A percentile compares a stretch with the other conserved stretches of the same genome.
phyloP scores from a whole-genome alignment of 2,113 vertebrate genomes.

The Oxygymnocypris stewartii region DNA sequence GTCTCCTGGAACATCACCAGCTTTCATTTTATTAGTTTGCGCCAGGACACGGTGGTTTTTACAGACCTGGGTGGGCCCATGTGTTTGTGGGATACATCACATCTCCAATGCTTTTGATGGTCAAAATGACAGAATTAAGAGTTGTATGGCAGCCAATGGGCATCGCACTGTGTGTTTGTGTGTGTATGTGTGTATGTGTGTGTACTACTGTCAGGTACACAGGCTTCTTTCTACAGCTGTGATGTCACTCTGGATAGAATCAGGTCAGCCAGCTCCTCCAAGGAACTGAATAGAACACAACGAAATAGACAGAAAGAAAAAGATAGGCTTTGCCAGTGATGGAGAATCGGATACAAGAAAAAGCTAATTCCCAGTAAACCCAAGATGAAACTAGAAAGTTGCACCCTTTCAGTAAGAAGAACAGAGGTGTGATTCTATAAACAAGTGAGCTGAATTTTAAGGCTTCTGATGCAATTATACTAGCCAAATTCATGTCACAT shows the following conservation, averaged over 20 bases:
- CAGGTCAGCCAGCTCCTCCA: conserved; percentile 39
- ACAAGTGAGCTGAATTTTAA: neutral
- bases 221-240: conserved; percentile 32
- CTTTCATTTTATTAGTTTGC: conserved; percentile 52
- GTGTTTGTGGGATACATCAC: conserved; percentile 28
- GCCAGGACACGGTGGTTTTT: conserved; percentile 36
- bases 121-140: conserved; percentile 45
- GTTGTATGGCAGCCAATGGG: neutral
- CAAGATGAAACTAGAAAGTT: neutral
- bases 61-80: conserved; percentile 25
- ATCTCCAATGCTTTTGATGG: conserved; percentile 49
- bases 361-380: neutral
- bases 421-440: neutral
- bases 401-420: neutral
- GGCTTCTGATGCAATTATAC: neutral
- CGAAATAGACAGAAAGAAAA: conserved; percentile 25
- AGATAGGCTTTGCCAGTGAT: conserved; percentile 10
- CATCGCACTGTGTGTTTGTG: neutral
- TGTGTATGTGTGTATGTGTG: neutral
- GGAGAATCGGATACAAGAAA: conserved; percentile 21
- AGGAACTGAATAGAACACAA: neutral
- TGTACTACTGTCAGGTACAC: conserved; percentile 36
- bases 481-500: neutral
- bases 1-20: conserved; percentile 48
- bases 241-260: conserved; percentile 48